Percentiles rank a stretch among this genome's conserved stretches.
phyloP scores from a whole-genome alignment of 1,140 invertebrate species.

The Trichonephila clavipes region DNA sequence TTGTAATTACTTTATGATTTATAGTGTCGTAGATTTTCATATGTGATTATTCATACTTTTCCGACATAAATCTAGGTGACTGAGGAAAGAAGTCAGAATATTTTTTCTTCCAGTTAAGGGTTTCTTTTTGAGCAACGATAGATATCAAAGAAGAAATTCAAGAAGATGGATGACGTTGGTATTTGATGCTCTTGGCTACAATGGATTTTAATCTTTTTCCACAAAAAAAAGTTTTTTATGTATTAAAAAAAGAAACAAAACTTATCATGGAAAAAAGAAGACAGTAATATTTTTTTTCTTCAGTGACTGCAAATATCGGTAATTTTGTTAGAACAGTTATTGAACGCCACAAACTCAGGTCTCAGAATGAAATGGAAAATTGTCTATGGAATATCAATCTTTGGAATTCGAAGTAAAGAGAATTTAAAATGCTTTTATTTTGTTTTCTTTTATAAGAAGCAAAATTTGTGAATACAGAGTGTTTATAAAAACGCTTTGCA shows the following conservation, averaged over 20 bases:
- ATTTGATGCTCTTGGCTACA: conserved; percentile 56
- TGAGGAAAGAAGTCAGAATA: background rate
- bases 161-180: conserved; percentile 61
- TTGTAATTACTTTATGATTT: conserved; percentile 35
- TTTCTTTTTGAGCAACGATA: background rate
- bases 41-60: conserved; percentile 19
- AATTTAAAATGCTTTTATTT: background rate
- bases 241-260: conserved; percentile 16
- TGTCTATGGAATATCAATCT: background rate
- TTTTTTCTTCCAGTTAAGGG: background rate
- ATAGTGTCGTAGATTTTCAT: conserved; percentile 5
- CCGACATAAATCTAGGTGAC: conserved; percentile 10
- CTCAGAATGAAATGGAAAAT: background rate
- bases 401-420: background rate
- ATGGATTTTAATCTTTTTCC: conserved; percentile 49
- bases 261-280: background rate
- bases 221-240: conserved; percentile 14
- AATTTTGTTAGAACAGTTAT: conserved; percentile 27
- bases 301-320: background rate
- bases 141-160: conserved; percentile 37
- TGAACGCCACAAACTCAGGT: background rate
- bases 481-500: no score
- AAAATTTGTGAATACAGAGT: no score
- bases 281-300: conserved; percentile 7
- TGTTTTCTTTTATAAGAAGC: background rate